phyloP scores from a whole-genome alignment of 2,888 invertebrate species.

The Pheosia gnoma region DNA sequence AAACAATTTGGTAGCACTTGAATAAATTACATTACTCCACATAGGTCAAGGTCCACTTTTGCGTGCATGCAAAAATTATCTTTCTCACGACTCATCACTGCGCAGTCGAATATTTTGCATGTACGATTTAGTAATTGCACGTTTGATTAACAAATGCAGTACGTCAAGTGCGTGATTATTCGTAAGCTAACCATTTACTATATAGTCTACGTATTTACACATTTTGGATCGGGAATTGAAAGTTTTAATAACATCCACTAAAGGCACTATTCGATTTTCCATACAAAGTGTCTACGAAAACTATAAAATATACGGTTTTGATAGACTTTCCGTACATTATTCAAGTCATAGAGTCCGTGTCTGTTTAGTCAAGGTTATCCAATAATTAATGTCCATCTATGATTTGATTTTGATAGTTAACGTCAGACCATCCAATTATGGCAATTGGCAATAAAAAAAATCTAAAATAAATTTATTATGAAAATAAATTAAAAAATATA shows the following conservation, averaged over 20 bases:
- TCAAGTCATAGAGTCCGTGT: too few relatives aligned
- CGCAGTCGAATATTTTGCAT: conserved; percentile 23
- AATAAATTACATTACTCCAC: conserved; percentile 24
- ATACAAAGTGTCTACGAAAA: too few relatives aligned
- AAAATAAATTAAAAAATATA: neutral
- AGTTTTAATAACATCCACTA: too few relatives aligned
- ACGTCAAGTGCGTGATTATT: too few relatives aligned
- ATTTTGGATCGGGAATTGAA: too few relatives aligned
- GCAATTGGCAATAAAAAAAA: neutral
- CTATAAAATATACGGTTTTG: too few relatives aligned
- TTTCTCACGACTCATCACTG: conserved; percentile 30
- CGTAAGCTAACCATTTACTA: too few relatives aligned
- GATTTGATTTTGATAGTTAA: neutral
- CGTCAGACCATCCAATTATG: neutral
- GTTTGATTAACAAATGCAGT: conserved; percentile 30
- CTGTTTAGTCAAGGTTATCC: neutral
- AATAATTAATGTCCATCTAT: neutral
- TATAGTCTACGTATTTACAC: too few relatives aligned
- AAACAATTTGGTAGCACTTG: conserved; percentile 7
- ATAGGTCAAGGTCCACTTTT: conserved; percentile 38
- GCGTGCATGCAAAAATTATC: conserved; percentile 19
- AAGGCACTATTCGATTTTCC: too few relatives aligned
- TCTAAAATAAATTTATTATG: neutral
- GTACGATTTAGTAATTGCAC: conserved; percentile 35
- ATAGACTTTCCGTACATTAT: too few relatives aligned